These are phyloP conservation scores for Tuberolachnus salignus DNA, from an alignment of 2,888 invertebrate genomes.

Conservation along the genomic window DNA sequence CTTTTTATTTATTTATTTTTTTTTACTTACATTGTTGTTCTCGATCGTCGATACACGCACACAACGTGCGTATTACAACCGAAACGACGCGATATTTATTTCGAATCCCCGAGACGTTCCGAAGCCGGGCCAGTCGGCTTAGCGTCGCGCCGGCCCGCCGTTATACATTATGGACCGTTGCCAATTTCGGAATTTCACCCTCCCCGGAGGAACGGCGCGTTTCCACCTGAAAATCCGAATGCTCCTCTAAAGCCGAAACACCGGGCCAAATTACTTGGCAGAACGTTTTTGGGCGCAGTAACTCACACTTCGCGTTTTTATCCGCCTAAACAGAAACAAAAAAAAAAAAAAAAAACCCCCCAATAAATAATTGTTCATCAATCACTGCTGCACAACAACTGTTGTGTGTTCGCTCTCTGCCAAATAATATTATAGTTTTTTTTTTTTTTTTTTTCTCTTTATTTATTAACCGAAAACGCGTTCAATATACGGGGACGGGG, in stretches of 20 bases:
- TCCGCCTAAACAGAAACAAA: conserved; percentile 30
- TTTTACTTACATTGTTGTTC: conserved; percentile 5
- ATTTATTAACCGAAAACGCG: too few species aligned
- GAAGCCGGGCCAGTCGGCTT: background rate
- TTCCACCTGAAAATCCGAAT: conserved; percentile 49
- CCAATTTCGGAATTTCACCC: conserved; percentile 39
- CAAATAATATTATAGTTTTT: too few species aligned
- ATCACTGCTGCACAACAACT: background rate
- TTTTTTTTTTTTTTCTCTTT: too few species aligned
- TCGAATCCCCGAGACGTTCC: conserved; percentile 31
- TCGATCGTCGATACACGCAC: too few species aligned
- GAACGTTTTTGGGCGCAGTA: background rate
- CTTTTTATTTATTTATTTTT: background rate
- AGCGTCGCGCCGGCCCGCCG: background rate
- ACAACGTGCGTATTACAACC: too few species aligned
- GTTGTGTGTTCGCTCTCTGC: too few species aligned
- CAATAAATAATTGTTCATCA: conserved; percentile 29
- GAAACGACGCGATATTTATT: conserved; percentile 31
- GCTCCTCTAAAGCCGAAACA: conserved; percentile 13
- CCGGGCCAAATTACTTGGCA: conserved; percentile 52
- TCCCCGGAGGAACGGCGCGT: conserved; percentile 23
- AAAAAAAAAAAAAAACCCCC: background rate
- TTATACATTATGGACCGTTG: conserved; percentile 19
- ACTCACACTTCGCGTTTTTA: conserved; percentile 37
- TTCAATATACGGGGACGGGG: too few species aligned